A percentile compares a stretch with the other conserved stretches of the same genome.
These are phyloP conservation scores for Acronicta aceris DNA, from an alignment of 2,888 invertebrate genomes.

Conservation along the genomic window DNA sequence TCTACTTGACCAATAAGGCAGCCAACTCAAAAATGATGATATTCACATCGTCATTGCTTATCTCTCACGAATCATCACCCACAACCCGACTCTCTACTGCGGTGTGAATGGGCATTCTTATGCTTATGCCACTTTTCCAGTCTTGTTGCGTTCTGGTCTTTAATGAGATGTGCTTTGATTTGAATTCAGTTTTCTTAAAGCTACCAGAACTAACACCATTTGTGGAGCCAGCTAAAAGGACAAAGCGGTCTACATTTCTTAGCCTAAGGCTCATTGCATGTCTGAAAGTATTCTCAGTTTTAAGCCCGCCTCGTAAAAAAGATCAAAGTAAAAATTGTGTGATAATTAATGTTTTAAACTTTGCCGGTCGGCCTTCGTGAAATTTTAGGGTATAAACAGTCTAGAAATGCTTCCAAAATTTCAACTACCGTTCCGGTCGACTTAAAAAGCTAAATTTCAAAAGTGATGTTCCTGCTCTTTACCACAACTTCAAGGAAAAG, in stretches of 20 bases:
- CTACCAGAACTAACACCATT: constrained; percentile 36
- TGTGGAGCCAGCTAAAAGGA: constrained; percentile 37
- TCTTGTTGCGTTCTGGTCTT: no score
- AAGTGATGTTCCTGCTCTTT: background rate
- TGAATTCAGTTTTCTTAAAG: constrained; percentile 22
- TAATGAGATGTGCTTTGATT: no score
- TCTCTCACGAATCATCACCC: no score
- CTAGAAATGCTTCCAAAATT: background rate
- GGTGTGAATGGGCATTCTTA: no score
- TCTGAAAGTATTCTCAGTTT: constrained; percentile 43
- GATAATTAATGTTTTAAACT: constrained; percentile 32
- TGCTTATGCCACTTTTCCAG: no score
- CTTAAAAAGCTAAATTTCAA: background rate
- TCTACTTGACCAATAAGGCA: no score
- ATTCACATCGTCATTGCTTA: no score
- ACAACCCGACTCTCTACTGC: no score
- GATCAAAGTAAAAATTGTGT: constrained; percentile 45
- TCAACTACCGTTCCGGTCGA: background rate
- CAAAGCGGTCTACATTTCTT: constrained; percentile 45
- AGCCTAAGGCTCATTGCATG: constrained; percentile 34
- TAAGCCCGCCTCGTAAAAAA: constrained; percentile 19
- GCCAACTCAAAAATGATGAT: no score
- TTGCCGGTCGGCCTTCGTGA: constrained; percentile 8
- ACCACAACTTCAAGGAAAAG: background rate
- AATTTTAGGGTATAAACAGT: constrained; percentile 6